Conservation (phyloP, 2,888 invertebrate species). For the Thyatira batis region DNA sequence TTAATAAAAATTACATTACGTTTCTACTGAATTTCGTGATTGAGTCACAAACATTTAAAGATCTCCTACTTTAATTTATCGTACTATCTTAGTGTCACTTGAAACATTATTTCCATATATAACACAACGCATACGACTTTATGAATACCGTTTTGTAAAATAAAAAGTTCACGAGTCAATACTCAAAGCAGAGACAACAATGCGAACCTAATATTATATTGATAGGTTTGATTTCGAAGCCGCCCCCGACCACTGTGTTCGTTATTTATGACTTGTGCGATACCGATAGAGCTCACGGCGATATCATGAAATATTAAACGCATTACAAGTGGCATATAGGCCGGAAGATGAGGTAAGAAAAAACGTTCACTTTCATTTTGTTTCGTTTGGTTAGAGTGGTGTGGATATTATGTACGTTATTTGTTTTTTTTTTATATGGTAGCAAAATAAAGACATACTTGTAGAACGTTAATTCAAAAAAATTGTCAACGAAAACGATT, state of each 20-base stretch:
- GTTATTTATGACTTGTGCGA: constrained; percentile 76
- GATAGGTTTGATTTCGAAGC: constrained; percentile 70
- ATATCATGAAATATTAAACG: constrained; percentile 82
- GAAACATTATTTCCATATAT: constrained; percentile 6
- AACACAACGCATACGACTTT: not conserved
- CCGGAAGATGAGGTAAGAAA: constrained; percentile 77
- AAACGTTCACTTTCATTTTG: constrained; percentile 68
- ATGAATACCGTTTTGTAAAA: not conserved
- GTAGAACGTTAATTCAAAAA: too few species aligned
- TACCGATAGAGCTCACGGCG: constrained; percentile 74
- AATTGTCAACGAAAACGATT: too few species aligned
- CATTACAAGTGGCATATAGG: constrained; percentile 81
- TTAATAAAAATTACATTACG: too few species aligned
- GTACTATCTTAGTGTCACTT: too few species aligned
- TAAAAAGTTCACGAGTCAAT: constrained; percentile 15
- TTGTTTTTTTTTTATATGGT: constrained; percentile 2
- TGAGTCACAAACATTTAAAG: too few species aligned
- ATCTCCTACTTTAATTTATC: too few species aligned
- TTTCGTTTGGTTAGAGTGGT: constrained; percentile 33
- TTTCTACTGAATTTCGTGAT: too few species aligned
- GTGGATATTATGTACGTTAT: constrained; percentile 45
- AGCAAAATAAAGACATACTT: too few species aligned
- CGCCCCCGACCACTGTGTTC: constrained; percentile 65
- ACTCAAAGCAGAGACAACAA: constrained; percentile 46
- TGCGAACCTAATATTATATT: constrained; percentile 75